phyloP scores from a whole-genome alignment of 2,888 invertebrate species.

The Eupithecia centaureata region DNA sequence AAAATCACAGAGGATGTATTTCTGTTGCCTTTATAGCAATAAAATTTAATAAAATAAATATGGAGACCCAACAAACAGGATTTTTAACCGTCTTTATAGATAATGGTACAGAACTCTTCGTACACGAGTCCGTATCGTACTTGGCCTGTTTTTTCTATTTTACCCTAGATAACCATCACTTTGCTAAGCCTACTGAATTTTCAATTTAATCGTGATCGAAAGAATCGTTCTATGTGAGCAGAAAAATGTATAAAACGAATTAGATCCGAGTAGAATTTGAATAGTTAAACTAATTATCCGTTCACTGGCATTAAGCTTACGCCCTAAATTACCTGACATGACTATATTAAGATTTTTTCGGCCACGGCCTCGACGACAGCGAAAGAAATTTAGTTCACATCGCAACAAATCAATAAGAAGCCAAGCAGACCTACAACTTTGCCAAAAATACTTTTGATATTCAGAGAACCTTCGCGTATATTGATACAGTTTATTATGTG shows the following conservation, averaged over 20 bases:
- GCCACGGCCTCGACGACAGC: not conserved
- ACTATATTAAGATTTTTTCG: not conserved
- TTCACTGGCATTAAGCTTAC: not conserved
- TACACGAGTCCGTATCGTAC: too few species aligned
- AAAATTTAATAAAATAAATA: too few species aligned
- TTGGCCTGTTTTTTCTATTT: too few species aligned
- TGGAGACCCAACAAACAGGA: too few species aligned
- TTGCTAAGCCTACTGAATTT: too few species aligned
- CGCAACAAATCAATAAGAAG: slow-evolving; percentile 6
- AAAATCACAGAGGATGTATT: too few species aligned
- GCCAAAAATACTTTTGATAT: slow-evolving; percentile 36
- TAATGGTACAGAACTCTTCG: too few species aligned
- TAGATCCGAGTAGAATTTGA: not conserved
- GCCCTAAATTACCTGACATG: not conserved
- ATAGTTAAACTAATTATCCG: not conserved
- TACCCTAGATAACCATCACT: too few species aligned
- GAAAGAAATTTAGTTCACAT: not conserved
- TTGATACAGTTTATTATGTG: slow-evolving; percentile 47
- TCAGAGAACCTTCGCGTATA: slow-evolving; percentile 41
- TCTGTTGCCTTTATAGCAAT: too few species aligned
- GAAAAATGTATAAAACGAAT: not conserved
- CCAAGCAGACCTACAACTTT: not conserved
- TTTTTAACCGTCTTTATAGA: too few species aligned
- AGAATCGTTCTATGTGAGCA: not conserved
- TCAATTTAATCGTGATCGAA: not conserved